Percentiles rank a stretch among this genome's conserved stretches.
These are phyloP conservation scores for Agapostemon virescens DNA, from an alignment of 2,888 invertebrate genomes.

Conservation along the genomic window DNA sequence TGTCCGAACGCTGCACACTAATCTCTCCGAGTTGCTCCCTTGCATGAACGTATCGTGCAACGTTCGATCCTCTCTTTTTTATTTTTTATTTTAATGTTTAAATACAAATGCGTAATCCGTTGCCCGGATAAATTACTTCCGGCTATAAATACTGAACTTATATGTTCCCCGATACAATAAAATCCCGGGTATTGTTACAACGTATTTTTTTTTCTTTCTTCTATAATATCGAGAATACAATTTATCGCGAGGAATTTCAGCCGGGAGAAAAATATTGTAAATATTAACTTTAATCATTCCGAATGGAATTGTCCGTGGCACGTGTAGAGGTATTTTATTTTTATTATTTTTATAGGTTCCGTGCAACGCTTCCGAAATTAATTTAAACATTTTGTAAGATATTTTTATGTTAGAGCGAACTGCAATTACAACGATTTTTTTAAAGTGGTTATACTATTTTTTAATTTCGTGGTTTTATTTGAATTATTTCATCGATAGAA, in stretches of 20 bases:
- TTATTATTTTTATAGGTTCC: not conserved
- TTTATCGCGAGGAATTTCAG: not conserved
- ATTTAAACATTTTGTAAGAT: not conserved
- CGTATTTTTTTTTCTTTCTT: not conserved
- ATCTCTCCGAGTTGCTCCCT: not conserved
- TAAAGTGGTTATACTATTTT: not conserved
- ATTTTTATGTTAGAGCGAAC: not conserved
- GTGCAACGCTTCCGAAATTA: not conserved
- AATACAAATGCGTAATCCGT: not conserved
- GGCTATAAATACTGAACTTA: not conserved
- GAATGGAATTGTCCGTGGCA: not conserved
- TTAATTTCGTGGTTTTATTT: not conserved
- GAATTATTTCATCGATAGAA: not conserved
- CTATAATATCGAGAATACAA: not conserved
- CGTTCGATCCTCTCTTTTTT: not conserved
- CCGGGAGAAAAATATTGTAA: not conserved
- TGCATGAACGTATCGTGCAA: not conserved
- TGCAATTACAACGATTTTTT: not conserved
- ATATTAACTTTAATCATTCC: not conserved
- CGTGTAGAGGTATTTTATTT: not conserved
- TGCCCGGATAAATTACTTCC: not conserved
- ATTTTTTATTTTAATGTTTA: too few relatives aligned
- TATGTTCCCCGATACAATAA: not conserved
- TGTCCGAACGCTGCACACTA: conserved; percentile 23
- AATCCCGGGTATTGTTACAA: not conserved